Conservation (phyloP, 1,140 invertebrate species). For the Aphelinus atriplicis region DNA sequence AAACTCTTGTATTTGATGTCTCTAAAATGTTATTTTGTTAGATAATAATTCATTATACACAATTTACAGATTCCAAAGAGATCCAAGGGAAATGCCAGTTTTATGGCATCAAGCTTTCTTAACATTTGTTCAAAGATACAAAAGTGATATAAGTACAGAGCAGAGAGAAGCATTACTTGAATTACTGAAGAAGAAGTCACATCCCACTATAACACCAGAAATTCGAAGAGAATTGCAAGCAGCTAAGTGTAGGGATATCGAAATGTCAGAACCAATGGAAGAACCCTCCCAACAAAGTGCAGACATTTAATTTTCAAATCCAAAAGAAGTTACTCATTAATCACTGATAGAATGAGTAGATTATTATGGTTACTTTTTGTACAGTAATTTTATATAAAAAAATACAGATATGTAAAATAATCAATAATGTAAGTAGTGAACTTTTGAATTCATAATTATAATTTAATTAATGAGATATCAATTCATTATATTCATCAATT, state of each 20-base stretch:
- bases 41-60: slow-evolving; percentile 2
- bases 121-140: slow-evolving; percentile 95
- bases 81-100: slow-evolving; percentile 87
- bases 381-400: slow-evolving; percentile 27
- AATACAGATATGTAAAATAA: slow-evolving; percentile 3
- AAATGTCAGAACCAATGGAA: slow-evolving; percentile 58
- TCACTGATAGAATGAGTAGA: slow-evolving; percentile 30
- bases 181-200: slow-evolving; percentile 80
- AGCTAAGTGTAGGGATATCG: slow-evolving; percentile 83
- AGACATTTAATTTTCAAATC: no score
- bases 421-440: slow-evolving; percentile 2
- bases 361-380: slow-evolving; percentile 9
- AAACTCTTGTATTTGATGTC: neutral
- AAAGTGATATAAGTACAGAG: slow-evolving; percentile 91
- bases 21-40: neutral
- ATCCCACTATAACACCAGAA: slow-evolving; percentile 86
- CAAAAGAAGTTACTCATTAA: no score
- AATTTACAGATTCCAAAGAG: slow-evolving; percentile 81
- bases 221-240: slow-evolving; percentile 85
- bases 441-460: slow-evolving; percentile 28
- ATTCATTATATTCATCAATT: no score
- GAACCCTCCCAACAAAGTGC: slow-evolving; percentile 38
- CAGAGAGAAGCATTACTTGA: slow-evolving; percentile 88
- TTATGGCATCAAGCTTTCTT: slow-evolving; percentile 97
- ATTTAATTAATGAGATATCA: slow-evolving; percentile 23